Base-by-base conservation (phyloP, 2,888 invertebrate species). In the Parnassius orleans region DNA sequence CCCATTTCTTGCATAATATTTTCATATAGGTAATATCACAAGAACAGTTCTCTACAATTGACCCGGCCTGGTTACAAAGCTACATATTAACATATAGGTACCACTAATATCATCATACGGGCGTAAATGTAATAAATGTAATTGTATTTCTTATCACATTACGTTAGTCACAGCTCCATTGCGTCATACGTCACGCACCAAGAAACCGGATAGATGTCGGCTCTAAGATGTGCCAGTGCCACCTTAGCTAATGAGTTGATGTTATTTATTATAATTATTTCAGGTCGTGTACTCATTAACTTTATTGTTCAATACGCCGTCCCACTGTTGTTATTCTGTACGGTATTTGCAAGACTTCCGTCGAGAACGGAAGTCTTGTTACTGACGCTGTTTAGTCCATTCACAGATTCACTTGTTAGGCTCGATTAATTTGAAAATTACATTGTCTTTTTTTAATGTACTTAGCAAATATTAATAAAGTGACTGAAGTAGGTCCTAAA, bases 121-220 rank as follows among this genome's bases (percentile, higher is more conserved):
- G 69, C 73, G 74, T 80, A 78, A 81, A 83, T 84, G 79, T 81
- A 81, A 84, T 87, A 80, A 84, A 86, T 83, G 75, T 87, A 83
- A 87, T 88, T 84, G 81, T 81, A 81, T 83, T 81, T 80, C 81
- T 87, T 90, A 90, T 89, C 88, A 87, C 75, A 76, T 84, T 80
- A 78, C 84, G 88, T 89, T 90, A 88, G 86, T 89, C 89, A 89
- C 72, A 73, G 72, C 64, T 69, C 42, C 66, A 72, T 86, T 87
- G 79, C 86, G 85, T 87, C 87, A 87, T 79, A 70, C 72, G 61
- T 68, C 68, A 69, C 64, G 65, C 60, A 60, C 55, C 60, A 65
- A 53, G 64, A 58, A 44, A n/a, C 24, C 19, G 47, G 58, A 42
- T 51, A 43, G 14, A 52, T 44, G 58, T 50, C 44, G 50, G 42